These are phyloP conservation scores for Diplodus puntazzo DNA, from an alignment of 2,797 vertebrate species.

Conservation along the genomic window DNA sequence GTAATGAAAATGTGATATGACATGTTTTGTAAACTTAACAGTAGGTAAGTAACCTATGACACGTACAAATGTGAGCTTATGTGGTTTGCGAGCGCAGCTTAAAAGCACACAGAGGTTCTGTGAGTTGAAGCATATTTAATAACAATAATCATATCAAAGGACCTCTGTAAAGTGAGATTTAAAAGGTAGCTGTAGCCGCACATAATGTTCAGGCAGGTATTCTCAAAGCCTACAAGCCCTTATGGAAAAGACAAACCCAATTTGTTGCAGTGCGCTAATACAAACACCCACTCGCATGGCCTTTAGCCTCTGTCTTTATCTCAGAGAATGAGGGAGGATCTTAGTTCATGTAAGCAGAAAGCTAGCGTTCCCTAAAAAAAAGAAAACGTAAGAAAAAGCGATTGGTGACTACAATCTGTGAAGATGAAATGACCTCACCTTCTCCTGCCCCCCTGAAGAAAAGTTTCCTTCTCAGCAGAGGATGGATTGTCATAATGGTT, in stretches of 20 bases:
- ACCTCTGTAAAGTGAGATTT: conserved; percentile 21
- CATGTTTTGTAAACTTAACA: no score
- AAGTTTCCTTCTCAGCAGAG: conserved; percentile 65
- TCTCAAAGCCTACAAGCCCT: conserved; percentile 6
- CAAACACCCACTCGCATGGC: conserved; percentile 33
- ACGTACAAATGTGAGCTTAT: no score
- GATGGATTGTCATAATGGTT: conserved; percentile 16
- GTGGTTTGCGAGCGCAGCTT: not conserved
- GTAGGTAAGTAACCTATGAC: no score
- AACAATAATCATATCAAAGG: conserved; percentile 26
- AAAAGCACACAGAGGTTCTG: not conserved
- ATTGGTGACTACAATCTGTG: conserved; percentile 44
- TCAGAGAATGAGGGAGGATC: conserved; percentile 46
- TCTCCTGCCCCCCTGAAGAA: conserved; percentile 69
- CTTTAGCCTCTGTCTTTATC: conserved; percentile 29
- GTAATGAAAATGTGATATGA: no score
- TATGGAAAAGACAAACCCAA: conserved; percentile 31
- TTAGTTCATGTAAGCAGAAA: conserved; percentile 65
- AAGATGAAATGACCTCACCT: conserved; percentile 78
- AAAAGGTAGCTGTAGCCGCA: conserved; percentile 14
- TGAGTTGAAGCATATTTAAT: conserved; percentile 32
- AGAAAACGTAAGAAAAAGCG: not conserved
- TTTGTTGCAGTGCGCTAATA: conserved; percentile 20
- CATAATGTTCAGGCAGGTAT: conserved; percentile 6
- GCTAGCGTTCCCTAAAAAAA: conserved; percentile 4